Conservation (phyloP, 1,140 invertebrate genomes). For the Magallana ariakensis region DNA sequence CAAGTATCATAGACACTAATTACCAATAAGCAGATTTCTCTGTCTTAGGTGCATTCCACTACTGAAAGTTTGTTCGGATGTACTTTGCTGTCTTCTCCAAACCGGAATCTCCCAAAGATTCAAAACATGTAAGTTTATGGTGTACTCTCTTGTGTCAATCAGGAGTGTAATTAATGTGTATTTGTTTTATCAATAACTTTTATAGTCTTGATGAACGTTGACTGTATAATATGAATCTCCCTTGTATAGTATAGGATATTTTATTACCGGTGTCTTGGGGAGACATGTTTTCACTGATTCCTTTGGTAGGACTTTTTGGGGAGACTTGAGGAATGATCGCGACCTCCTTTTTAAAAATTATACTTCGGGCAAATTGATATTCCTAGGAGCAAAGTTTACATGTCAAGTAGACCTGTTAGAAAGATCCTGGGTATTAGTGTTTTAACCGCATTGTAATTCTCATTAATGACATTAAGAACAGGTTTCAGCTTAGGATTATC, state of each 20-base stretch:
- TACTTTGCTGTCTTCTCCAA: slow-evolving; percentile 33
- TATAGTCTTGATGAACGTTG: too few relatives aligned
- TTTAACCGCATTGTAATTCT: slow-evolving; percentile 7
- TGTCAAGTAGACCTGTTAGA: not conserved
- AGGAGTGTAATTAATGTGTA: not conserved
- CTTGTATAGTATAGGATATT: not conserved
- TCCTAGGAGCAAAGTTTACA: not conserved
- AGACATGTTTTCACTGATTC: not conserved
- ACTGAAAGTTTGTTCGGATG: slow-evolving; percentile 20
- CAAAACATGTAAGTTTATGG: slow-evolving; percentile 3
- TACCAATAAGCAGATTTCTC: not conserved
- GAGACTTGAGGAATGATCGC: too few relatives aligned
- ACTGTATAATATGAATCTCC: too few relatives aligned
- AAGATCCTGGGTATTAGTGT: not conserved
- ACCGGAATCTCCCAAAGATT: slow-evolving; percentile 24
- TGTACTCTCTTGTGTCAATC: too few relatives aligned
- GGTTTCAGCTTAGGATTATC: slow-evolving; percentile 17
- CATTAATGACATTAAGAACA: slow-evolving; percentile 9
- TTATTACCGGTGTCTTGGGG: not conserved
- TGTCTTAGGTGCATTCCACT: not conserved
- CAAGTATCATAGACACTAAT: not conserved
- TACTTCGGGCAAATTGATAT: not conserved
- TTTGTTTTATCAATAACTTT: not conserved
- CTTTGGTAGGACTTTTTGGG: too few relatives aligned
- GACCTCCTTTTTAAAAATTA: not conserved